phyloP scores from a whole-genome alignment of 92 coral and sea anemone species.

The Palythoa grandis region DNA sequence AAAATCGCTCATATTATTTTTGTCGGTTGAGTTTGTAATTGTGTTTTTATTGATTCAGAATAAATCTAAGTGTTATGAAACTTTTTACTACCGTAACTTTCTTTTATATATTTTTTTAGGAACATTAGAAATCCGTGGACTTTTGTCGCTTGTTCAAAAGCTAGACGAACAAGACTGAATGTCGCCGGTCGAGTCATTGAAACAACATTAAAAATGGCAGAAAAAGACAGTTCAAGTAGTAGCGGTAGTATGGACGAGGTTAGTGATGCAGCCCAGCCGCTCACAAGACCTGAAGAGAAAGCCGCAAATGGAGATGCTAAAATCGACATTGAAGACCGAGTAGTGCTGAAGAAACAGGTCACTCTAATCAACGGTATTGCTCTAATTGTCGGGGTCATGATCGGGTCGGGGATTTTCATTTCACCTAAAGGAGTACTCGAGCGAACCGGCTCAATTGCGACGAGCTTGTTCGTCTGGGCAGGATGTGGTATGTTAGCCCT shows the following conservation, averaged over 20 bases:
- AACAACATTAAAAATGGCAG: conserved; percentile 21
- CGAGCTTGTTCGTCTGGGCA: conserved; percentile 94
- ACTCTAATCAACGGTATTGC: conserved; percentile 86
- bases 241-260: conserved; percentile 37
- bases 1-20: neutral
- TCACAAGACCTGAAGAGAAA: conserved; percentile 71
- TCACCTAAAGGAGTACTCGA: conserved; percentile 93
- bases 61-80: no score
- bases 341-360: conserved; percentile 85
- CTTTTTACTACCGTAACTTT: neutral
- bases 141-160: neutral
- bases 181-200: neutral
- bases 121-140: neutral
- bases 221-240: conserved; percentile 31
- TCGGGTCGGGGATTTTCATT: conserved; percentile 97
- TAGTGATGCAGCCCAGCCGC: conserved; percentile 68
- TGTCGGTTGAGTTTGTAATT: neutral
- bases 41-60: neutral
- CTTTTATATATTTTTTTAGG: neutral
- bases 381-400: conserved; percentile 94
- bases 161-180: neutral
- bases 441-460: conserved; percentile 79
- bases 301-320: conserved; percentile 71
- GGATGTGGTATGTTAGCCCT: conserved; percentile 93
- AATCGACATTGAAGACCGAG: conserved; percentile 57